Conservation (phyloP, 2,888 invertebrate species). For the Polydrusus pterygomalis region DNA sequence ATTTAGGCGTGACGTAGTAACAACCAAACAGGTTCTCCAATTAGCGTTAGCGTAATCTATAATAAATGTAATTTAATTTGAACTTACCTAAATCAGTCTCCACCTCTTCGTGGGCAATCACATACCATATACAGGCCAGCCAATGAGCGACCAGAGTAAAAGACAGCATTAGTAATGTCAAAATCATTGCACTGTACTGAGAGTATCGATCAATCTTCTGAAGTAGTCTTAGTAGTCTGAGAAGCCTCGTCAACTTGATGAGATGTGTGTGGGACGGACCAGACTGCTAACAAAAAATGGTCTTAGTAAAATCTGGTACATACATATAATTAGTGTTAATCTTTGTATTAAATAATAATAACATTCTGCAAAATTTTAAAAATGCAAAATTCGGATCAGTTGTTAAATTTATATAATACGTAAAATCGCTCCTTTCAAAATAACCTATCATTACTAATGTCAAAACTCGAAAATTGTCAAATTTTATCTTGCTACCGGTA, state of each 20-base stretch:
- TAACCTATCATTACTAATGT: too few species aligned
- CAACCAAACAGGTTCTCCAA: too few species aligned
- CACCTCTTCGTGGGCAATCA: conserved; percentile 92
- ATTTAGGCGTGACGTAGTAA: too few species aligned
- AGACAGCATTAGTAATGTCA: conserved; percentile 94
- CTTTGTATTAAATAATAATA: too few species aligned
- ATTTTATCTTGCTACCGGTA: too few species aligned
- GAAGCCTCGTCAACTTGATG: conserved; percentile 92
- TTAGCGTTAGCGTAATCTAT: too few species aligned
- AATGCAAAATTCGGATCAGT: too few species aligned
- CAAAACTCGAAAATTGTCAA: too few species aligned
- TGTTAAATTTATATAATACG: too few species aligned
- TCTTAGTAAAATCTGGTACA: conserved; percentile 11
- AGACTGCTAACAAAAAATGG: conserved; percentile 76
- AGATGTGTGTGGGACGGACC: conserved; percentile 89
- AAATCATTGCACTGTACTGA: conserved; percentile 95
- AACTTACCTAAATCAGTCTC: conserved; percentile 79
- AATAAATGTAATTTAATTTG: background rate
- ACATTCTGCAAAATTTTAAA: too few species aligned
- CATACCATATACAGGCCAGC: conserved; percentile 98
- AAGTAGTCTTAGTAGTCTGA: conserved; percentile 90
- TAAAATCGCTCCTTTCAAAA: too few species aligned
- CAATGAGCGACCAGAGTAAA: conserved; percentile 96
- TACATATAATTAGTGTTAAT: background rate
- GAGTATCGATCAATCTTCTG: conserved; percentile 98